These are phyloP conservation scores for Folsomia manolachei DNA, from an alignment of 2,888 invertebrate genomes.

Conservation along the genomic window DNA sequence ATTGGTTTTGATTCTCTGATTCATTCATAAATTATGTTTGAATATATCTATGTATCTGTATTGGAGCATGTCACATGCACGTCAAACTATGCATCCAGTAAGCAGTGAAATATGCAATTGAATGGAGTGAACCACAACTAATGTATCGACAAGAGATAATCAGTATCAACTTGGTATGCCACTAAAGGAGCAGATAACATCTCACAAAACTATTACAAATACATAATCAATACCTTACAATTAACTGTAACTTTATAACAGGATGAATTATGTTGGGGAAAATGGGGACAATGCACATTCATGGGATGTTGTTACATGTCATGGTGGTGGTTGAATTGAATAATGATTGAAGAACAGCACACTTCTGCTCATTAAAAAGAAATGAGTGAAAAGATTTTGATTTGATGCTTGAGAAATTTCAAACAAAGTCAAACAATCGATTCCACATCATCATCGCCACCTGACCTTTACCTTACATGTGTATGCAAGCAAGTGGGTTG, in stretches of 20 bases:
- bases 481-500: neutral
- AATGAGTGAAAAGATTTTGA: neutral
- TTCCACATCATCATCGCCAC: conserved; percentile 5
- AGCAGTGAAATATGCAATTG: conserved; percentile 18
- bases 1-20: conserved; percentile 13
- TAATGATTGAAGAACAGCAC: neutral
- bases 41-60: too few relatives aligned
- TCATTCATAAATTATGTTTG: conserved; percentile 14
- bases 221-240: neutral
- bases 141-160: neutral
- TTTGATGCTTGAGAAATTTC: conserved; percentile 5
- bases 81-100: too few relatives aligned
- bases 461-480: neutral
- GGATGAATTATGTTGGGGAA: conserved; percentile 5
- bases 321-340: neutral
- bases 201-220: neutral
- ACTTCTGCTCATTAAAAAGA: neutral
- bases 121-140: too few relatives aligned
- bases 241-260: conserved; percentile 9
- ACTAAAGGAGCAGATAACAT: neutral
- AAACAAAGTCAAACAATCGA: neutral
- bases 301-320: neutral
- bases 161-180: neutral
- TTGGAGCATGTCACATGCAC: neutral
- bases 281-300: conserved; percentile 8